Evolutionary conservation across 2,888 invertebrate species (phyloP).

Genomic region (Tenthredo amoena): DNA sequence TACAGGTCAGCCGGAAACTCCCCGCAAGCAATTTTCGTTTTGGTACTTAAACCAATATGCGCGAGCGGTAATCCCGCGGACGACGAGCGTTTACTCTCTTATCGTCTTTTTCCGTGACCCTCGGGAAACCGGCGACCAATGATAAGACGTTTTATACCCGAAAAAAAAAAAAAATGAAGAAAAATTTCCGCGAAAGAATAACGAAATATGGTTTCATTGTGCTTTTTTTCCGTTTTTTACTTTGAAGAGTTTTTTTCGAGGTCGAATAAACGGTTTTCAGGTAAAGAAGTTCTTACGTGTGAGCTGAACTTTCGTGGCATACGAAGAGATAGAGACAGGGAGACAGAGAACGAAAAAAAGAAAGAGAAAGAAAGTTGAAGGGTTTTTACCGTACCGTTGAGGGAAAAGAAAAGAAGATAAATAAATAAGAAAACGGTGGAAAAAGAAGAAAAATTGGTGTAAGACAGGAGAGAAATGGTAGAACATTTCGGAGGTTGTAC

Average conservation of each 20-base stretch:
- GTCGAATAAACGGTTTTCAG: neutral
- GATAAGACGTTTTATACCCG: neutral
- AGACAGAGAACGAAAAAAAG: neutral
- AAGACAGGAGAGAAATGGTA: conserved; percentile 11
- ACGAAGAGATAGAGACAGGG: neutral
- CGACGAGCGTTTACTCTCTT: conserved; percentile 20
- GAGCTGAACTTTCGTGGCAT: neutral
- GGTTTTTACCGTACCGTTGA: neutral
- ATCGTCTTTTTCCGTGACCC: neutral
- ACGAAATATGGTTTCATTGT: too few species aligned
- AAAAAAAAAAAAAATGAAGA: neutral
- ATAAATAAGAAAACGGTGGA: neutral
- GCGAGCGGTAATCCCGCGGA: neutral
- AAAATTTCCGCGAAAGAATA: too few species aligned
- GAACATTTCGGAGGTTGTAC: neutral
- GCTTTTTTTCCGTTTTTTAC: neutral
- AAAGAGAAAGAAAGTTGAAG: neutral
- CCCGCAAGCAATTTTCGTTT: neutral
- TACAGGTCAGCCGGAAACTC: neutral
- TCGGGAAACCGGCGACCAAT: neutral
- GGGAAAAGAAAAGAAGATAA: neutral
- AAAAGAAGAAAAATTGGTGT: neutral
- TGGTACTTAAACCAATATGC: neutral
- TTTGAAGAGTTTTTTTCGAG: neutral
- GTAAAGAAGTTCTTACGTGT: neutral